These are phyloP conservation scores for Diorhabda elongata DNA, from an alignment of 1,140 invertebrate species.

Conservation along the genomic window DNA sequence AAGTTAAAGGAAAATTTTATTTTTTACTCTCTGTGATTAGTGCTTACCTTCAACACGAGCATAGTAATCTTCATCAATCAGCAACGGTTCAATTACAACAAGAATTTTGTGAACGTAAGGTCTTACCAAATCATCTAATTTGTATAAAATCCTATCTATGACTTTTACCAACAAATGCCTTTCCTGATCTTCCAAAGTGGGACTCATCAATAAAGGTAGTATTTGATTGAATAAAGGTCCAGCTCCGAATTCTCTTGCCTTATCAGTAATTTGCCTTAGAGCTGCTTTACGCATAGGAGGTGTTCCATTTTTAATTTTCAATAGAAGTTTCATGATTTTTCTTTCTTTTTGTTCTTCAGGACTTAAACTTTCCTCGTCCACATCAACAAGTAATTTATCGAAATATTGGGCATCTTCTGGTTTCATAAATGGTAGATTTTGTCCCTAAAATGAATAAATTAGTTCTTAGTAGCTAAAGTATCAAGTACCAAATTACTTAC, in stretches of 20 bases:
- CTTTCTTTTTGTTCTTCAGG: constrained; percentile 97
- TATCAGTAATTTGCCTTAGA: constrained; percentile 96
- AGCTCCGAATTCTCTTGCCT: constrained; percentile 96
- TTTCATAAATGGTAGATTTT: constrained; percentile 97
- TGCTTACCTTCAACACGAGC: constrained; percentile 84
- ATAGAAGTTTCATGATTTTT: constrained; percentile 97
- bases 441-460: constrained; percentile 40
- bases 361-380: constrained; percentile 92
- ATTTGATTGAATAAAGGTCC: constrained; percentile 99
- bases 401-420: constrained; percentile 99
- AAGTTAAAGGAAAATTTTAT: not conserved
- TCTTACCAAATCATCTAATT: constrained; percentile 95
- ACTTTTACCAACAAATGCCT: constrained; percentile 99
- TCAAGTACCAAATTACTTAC: not conserved
- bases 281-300: constrained; percentile 99
- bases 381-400: constrained; percentile 95
- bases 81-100: constrained; percentile 96
- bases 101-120: constrained; percentile 99
- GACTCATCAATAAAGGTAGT: constrained; percentile 96
- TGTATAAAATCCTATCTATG: constrained; percentile 97
- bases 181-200: constrained; percentile 98
- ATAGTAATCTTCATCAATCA: constrained; percentile 99
- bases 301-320: constrained; percentile 99
- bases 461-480: too few species aligned
- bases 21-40: not conserved